Conservation (phyloP, 2,113 vertebrate species). For the Meriones unguiculatus region DNA sequence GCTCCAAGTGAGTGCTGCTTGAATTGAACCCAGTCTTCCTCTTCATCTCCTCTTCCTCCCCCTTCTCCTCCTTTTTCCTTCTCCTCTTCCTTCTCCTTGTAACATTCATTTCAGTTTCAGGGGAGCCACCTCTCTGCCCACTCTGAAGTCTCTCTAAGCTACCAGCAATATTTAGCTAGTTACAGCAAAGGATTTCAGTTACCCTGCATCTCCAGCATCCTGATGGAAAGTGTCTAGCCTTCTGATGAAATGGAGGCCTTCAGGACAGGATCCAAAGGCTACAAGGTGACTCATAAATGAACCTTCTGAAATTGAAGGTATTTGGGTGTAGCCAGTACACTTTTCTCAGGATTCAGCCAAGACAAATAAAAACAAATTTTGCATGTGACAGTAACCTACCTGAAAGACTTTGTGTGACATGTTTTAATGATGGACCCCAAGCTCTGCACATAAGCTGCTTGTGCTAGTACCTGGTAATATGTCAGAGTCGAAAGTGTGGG, state of each 20-base stretch:
- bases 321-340: neutral
- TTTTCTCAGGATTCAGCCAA: neutral
- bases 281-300: fast-evolving
- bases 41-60: neutral
- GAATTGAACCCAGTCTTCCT: neutral
- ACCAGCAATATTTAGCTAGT: neutral
- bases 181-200: neutral
- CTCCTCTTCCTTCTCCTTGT: too few relatives aligned
- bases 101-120: neutral
- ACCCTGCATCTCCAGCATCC: neutral
- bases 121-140: neutral
- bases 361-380: neutral
- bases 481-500: neutral
- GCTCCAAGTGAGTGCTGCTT: fast-evolving
- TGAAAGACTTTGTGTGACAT: neutral
- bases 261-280: neutral
- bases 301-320: neutral
- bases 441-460: neutral
- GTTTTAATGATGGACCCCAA: neutral
- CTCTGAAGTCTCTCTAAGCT: neutral
- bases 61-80: neutral
- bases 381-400: neutral
- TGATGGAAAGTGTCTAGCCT: neutral
- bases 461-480: neutral
- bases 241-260: neutral